phyloP scores from a whole-genome alignment of 2,888 invertebrate genomes.

The Chrysolina oricalcia region DNA sequence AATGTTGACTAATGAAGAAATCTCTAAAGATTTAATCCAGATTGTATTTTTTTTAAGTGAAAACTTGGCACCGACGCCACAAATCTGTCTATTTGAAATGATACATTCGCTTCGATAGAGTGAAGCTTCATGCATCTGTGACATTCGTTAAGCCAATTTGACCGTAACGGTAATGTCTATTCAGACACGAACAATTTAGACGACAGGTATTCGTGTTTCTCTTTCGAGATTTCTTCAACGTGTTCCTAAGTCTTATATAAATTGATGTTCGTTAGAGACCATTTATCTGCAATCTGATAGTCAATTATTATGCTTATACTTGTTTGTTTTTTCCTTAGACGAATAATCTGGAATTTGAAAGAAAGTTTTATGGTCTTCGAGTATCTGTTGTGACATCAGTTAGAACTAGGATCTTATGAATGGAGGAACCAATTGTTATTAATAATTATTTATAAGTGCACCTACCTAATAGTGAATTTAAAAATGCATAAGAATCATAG shows the following conservation, averaged over 20 bases:
- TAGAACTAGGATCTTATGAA: too few species aligned
- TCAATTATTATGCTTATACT: not conserved
- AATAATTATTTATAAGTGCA: too few species aligned
- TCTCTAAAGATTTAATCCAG: constrained; percentile 1
- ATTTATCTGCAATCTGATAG: not conserved
- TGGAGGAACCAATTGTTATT: too few species aligned
- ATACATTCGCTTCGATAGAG: constrained; percentile 32
- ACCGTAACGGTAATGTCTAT: constrained; percentile 32
- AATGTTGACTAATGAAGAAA: constrained; percentile 24
- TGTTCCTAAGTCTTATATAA: not conserved
- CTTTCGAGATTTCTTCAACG: constrained; percentile 5
- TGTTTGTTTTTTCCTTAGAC: not conserved
- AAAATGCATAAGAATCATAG: too few species aligned
- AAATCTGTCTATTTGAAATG: constrained; percentile 30
- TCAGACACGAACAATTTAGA: constrained; percentile 38
- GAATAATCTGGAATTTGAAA: not conserved
- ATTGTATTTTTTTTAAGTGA: constrained; percentile 17
- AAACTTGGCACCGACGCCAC: constrained; percentile 28
- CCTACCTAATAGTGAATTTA: too few species aligned
- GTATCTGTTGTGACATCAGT: too few species aligned
- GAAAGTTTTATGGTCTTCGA: too few species aligned
- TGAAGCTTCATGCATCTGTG: constrained; percentile 33
- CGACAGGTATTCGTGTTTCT: constrained; percentile 39
- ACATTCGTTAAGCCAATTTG: constrained; percentile 35
- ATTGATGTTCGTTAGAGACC: not conserved